phyloP scores from a whole-genome alignment of 92 coral and sea anemone genomes.

The Hydrozoanthus gracilis region DNA sequence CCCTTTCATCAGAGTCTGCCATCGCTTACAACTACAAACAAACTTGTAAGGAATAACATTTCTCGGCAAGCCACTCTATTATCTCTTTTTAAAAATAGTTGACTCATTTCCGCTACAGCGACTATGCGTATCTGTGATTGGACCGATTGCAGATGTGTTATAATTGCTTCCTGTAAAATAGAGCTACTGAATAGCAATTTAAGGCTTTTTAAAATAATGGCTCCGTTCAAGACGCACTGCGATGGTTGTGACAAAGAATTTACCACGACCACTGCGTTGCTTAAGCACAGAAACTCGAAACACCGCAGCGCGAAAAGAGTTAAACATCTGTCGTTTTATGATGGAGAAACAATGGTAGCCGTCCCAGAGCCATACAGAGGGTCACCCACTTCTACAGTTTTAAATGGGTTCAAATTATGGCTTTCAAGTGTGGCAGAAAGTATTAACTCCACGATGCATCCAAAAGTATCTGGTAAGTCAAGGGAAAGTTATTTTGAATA shows the following conservation, averaged over 20 bases:
- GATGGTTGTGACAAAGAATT: conserved; percentile 34
- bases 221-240: too few species aligned
- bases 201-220: not conserved
- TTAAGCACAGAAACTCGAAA: conserved; percentile 49
- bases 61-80: too few species aligned
- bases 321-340: conserved; percentile 45
- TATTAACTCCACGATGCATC: conserved; percentile 51
- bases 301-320: conserved; percentile 44
- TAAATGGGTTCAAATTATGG: too few species aligned
- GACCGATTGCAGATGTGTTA: conserved; percentile 15
- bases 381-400: too few species aligned
- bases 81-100: too few species aligned
- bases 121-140: conserved; percentile 10
- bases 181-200: conserved; percentile 10
- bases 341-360: conserved; percentile 43
- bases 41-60: too few species aligned
- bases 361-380: conserved; percentile 19
- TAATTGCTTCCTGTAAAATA: too few species aligned
- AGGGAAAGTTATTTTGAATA: conserved; percentile 5
- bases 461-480: conserved; percentile 49
- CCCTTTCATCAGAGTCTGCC: too few species aligned
- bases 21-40: too few species aligned
- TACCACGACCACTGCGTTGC: conserved; percentile 52
- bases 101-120: conserved; percentile 33
- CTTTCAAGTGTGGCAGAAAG: too few species aligned